Evolutionary conservation across 2,797 vertebrate species (phyloP), one percentile per base, ranked within the genome.

Genomic region (Arctocebus calabarensis): DNA sequence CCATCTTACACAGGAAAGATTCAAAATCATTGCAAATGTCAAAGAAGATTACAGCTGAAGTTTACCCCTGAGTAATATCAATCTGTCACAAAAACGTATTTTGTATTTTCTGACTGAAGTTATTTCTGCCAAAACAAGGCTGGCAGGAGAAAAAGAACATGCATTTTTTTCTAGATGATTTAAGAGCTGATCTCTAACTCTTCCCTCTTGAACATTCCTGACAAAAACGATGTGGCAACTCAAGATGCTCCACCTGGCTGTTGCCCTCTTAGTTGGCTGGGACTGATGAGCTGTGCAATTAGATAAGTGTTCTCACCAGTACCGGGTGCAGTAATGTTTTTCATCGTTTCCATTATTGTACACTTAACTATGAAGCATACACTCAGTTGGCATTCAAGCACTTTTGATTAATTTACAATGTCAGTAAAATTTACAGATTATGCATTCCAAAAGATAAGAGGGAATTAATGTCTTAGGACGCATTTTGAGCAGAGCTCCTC

Each of bases 391-490:
- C 88, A 79, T 4, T 84, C 32, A 95, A 97, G 88, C 52, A 77
- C 40, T 95, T 94, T 94, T 96, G 84, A 97, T 87, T 85, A 55
- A 94, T 92, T 96, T 71, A 52, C 78, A 90, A 23, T 98, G 77
- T 92, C 91, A 97, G 81, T 19, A 96, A 84, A 96, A 98, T 88
- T 94, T 95, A 90, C 75, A 94, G 91, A 95, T 78, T 1, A 91
- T 59, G 81, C 86, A 95, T 96, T 94, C 86, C 79, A 97, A 98
- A 98, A 97, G 83, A 90, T 93, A 90, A 97, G 93, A 96, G 11
- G 43, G 57, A 96, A 84, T 97, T 97, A 96, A 91, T 86, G 81
- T 78, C 3, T 61, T 92, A 95, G 75, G 34, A 32, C 96, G 90
- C 94, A 19, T 84, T 95, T 85, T 95, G 52, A 94, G 19, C 77